These are phyloP conservation scores for Brachionus plicatilis DNA, from an alignment of 1,140 invertebrate species.

Conservation along the genomic window DNA sequence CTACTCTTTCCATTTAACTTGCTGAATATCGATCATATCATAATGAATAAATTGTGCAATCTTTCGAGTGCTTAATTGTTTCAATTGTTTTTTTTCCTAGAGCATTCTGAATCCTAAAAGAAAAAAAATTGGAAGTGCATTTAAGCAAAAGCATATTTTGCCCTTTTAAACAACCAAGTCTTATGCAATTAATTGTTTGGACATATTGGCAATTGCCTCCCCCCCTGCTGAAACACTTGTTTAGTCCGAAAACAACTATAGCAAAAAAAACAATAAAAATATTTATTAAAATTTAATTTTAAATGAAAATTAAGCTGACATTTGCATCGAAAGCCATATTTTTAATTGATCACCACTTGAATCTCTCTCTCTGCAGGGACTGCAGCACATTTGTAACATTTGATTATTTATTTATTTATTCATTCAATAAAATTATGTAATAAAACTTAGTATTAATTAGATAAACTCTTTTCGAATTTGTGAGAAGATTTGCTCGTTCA, in stretches of 20 bases:
- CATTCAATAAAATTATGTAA: not conserved
- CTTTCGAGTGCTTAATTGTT: not conserved
- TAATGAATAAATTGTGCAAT: not conserved
- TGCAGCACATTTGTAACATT: not conserved
- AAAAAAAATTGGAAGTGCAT: not conserved
- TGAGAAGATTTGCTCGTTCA: not conserved
- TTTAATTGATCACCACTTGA: not conserved
- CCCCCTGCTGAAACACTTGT: not conserved
- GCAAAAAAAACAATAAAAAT: not conserved
- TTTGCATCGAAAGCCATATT: not conserved
- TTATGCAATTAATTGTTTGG: not conserved
- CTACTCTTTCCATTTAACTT: not conserved
- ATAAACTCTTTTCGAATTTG: not conserved
- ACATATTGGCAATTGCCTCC: not conserved
- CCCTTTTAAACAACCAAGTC: not conserved
- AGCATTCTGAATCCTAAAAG: not conserved
- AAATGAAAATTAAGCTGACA: not conserved
- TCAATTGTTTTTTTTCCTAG: not conserved
- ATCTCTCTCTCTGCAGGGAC: not conserved
- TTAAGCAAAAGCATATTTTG: not conserved
- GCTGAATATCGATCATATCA: not conserved
- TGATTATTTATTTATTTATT: not conserved
- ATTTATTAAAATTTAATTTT: not conserved
- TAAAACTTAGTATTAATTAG: not conserved
- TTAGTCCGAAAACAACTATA: not conserved